Evolutionary conservation across 2,797 vertebrate genomes (phyloP), one percentile per base, ranked within the genome.

Genomic region (Psittacula echo): DNA sequence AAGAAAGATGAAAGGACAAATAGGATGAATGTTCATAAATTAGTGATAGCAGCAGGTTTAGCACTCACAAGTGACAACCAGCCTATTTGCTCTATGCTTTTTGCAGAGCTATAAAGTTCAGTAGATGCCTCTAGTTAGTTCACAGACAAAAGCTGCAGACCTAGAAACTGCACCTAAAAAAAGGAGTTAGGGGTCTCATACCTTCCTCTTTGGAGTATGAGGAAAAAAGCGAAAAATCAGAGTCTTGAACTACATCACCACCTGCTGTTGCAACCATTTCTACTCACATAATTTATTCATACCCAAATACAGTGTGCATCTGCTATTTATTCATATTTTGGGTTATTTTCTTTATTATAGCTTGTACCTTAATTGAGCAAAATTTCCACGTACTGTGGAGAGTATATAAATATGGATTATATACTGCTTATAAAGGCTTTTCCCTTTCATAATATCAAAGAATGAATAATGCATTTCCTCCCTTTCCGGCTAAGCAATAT

Each of bases 211-310:
- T 67, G 42, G 67, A 94, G 29, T 22, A 83, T 3, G 26, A 94
- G 32, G n/a, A 20, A 90, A 66, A 91, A 88, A 83, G 76, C 11
- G 2, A 93, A 53, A 92, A 95, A 95, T 84, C 82, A 70, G 73
- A 87, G 61, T 93, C 89, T 91, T 94, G 84, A 95, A 93, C 95
- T 96, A 95, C 89, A 94, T 61, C 65, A 93, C 85, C 92, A 95
- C 82, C 95, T 96, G 92, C 92, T 97, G 95, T 92, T 97, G 68
- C 93, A 95, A 87, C 60, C 72, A 84, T 87, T 93, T 75, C 78
- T 89, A 68, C 61, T 93, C 85, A 91, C 64, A 94, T 96, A 47
- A 96, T 94, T 95, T 96, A 95, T 97, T 96, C 72, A 95, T 95
- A 81, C 10, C 66, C 76, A 86, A 92, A 91, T 70, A 72, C 44